phyloP scores from a whole-genome alignment of 30 jellyfish, hydroid and myxozoan species.

The Pelagia noctiluca region DNA sequence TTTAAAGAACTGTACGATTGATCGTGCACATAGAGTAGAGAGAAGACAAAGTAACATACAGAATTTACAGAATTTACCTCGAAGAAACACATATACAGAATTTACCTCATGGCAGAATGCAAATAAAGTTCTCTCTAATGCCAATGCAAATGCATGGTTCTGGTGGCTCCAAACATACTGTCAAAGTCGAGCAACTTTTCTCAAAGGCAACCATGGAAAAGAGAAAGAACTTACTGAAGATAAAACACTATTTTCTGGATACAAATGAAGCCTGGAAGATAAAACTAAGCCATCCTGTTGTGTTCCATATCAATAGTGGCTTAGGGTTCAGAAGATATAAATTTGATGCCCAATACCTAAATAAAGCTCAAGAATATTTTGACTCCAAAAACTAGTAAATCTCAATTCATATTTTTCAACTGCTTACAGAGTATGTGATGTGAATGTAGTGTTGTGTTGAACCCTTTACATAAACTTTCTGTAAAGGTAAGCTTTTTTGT shows the following conservation, averaged over 20 bases:
- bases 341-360: background rate
- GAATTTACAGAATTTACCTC: background rate
- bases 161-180: background rate
- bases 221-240: background rate
- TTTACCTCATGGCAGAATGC: background rate
- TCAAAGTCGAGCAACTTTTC: slow-evolving; percentile 1
- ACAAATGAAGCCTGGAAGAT: background rate
- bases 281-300: background rate
- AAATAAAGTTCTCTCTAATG: background rate
- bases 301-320: background rate
- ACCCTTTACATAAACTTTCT: too few relatives aligned
- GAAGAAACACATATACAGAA: background rate
- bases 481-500: too few relatives aligned
- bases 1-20: too few relatives aligned
- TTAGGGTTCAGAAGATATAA: background rate
- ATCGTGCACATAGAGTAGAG: background rate
- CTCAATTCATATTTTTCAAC: too few relatives aligned
- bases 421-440: too few relatives aligned
- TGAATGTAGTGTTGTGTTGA: too few relatives aligned
- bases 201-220: background rate
- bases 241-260: background rate
- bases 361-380: slow-evolving; percentile 3
- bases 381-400: too few relatives aligned
- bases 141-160: background rate
- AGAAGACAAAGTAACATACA: background rate